Evolutionary conservation across 2,888 invertebrate genomes (phyloP), one percentile per base, ranked within the genome.

Genomic region (Onthophagus sagittarius): DNA sequence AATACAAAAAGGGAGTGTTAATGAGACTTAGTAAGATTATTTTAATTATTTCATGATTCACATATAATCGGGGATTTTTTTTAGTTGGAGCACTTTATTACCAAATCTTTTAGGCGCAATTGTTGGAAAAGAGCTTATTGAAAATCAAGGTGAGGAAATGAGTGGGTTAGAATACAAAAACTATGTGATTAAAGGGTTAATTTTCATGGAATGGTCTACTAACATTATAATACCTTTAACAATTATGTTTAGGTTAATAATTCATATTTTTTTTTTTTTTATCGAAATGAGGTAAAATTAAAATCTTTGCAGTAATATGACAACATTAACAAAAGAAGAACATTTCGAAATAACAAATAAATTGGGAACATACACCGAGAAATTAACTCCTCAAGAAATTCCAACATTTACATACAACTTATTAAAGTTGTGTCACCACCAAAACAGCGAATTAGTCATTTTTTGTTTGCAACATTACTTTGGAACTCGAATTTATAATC

Each of bases 331-430:
- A 0, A 88, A 88, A 71, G 87, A 87, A 71, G 90, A 91, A 78
- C 90, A 90, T 79, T 84, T 85, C 69, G 86, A 88, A 80, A 88
- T 92, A 0, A 88, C 92, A 1, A 89, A 87, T 78, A 90, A 91
- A 78, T 83, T 93, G 23, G 90, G 90, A 75, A 85, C 87, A 0
- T 87, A 89, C 79, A 83, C 93, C 31, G 86, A 88, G 72, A 88
- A 89, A 69, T 81, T 90, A 71, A 86, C 88, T 4, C 87, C 90
- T 0, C 89, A 90, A 74, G 89, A 90, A 77, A 79, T 93, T 32
- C 93, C 93, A 0, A 88, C 91, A 0, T 84, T 93, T 33, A 88
- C 91, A 0, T 90, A 92, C 83, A 92, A 93, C 78, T 80, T 92
- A 69, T 83, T 93, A n/a, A 89, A 86, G 72, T 84, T 92, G 63